Percentiles rank a stretch among this genome's conserved stretches.
Conservation (phyloP, 2,113 vertebrate species). For the Orthonyx spaldingii region DNA sequence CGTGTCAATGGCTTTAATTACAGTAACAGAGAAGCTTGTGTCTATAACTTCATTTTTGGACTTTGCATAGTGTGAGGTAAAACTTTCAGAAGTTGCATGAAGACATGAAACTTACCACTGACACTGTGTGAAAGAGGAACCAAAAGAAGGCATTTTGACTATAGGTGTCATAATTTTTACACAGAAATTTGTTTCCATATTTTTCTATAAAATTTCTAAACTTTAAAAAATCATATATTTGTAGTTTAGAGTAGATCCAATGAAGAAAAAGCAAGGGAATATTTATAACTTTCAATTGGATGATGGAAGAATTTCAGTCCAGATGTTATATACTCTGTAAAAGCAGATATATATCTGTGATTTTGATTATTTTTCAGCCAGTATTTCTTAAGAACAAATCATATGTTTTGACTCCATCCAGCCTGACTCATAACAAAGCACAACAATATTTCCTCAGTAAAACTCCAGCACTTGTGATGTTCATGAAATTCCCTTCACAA, state of each 20-base stretch:
- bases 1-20: not conserved
- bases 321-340: not conserved
- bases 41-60: not conserved
- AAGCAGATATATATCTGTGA: not conserved
- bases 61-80: not conserved
- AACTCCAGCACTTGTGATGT: not conserved
- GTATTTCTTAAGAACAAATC: not conserved
- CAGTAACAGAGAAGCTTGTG: not conserved
- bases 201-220: not conserved
- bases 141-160: not conserved
- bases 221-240: not conserved
- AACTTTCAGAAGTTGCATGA: not conserved
- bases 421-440: not conserved
- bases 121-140: not conserved
- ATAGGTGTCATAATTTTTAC: not conserved
- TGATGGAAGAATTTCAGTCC: not conserved
- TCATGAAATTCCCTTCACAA: not conserved
- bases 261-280: not conserved
- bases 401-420: not conserved
- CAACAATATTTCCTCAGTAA: not conserved
- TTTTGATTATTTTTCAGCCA: not conserved
- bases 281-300: not conserved
- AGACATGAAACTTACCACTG: not conserved
- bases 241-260: not conserved
- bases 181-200: not conserved